Evolutionary conservation across 2,113 vertebrate species (phyloP).

Genomic region (Oreochromis tanganicae): DNA sequence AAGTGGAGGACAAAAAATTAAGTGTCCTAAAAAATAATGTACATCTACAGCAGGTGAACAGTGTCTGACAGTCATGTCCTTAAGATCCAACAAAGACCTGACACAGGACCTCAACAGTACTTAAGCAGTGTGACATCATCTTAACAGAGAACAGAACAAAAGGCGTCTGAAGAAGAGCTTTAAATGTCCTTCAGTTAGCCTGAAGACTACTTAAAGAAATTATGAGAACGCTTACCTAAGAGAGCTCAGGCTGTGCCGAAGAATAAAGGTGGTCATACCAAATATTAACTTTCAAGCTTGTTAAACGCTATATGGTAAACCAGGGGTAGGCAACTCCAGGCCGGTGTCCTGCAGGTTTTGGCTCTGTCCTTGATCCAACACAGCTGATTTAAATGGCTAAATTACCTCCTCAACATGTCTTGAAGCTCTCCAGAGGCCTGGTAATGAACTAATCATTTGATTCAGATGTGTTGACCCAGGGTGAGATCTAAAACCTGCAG

Average conservation of each 20-base stretch:
- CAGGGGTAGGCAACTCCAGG: neutral
- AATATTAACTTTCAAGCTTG: neutral
- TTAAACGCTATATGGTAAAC: neutral
- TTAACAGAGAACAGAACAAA: neutral
- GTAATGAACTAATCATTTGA: neutral
- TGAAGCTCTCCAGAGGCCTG: neutral
- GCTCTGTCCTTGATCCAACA: neutral
- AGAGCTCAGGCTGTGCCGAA: neutral
- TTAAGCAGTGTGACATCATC: neutral
- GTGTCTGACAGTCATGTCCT: neutral
- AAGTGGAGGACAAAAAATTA: neutral
- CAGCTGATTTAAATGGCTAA: accelerated
- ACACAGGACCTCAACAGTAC: neutral
- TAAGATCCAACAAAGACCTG: neutral
- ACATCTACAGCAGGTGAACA: neutral
- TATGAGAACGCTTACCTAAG: accelerated
- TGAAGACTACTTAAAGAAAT: neutral
- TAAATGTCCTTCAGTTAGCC: neutral
- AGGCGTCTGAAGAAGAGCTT: neutral
- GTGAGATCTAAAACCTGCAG: neutral
- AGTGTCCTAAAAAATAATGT: neutral
- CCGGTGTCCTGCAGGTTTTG: neutral
- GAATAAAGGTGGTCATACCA: neutral
- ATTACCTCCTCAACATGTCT: neutral
- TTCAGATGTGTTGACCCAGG: neutral